Evolutionary conservation across 2,797 vertebrate genomes (phyloP).

Genomic region (Podargus strigoides): DNA sequence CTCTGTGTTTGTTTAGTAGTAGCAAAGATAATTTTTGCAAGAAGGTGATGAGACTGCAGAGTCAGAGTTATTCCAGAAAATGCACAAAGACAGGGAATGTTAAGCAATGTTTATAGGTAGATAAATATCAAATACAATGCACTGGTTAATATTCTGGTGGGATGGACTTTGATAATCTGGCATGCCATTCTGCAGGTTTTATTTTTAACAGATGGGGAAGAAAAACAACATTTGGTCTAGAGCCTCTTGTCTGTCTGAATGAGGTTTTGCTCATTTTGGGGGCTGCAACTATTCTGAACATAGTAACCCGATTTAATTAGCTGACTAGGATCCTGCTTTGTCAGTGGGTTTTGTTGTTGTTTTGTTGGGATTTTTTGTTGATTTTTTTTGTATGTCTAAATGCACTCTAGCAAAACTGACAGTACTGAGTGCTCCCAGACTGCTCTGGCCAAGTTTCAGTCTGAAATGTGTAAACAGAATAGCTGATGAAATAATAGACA

Average conservation of each 20-base stretch:
- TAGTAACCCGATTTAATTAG: conserved; percentile 49
- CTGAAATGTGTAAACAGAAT: conserved; percentile 29
- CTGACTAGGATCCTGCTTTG: conserved; percentile 13
- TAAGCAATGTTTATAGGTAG: background rate
- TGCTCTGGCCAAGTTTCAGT: conserved; percentile 5
- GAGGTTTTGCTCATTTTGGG: conserved; percentile 54
- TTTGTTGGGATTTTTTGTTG: background rate
- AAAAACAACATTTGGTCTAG: conserved; percentile 63
- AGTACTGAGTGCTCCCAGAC: background rate
- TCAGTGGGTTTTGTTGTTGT: background rate
- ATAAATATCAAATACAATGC: conserved; percentile 5
- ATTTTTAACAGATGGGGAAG: conserved; percentile 64
- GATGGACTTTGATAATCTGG: conserved; percentile 13
- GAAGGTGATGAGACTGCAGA: background rate
- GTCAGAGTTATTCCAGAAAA: background rate
- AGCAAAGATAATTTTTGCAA: background rate
- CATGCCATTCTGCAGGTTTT: conserved; percentile 25
- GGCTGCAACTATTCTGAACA: conserved; percentile 17
- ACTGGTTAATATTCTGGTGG: conserved; percentile 36
- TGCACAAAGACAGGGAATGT: background rate
- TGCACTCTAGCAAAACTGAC: conserved; percentile 22
- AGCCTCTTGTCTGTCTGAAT: conserved; percentile 42
- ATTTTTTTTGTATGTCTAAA: background rate
- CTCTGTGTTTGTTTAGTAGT: background rate
- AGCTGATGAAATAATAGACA: conserved; percentile 42